Base-by-base conservation (phyloP, 2,888 invertebrate genomes). In the Hololepta plana region DNA sequence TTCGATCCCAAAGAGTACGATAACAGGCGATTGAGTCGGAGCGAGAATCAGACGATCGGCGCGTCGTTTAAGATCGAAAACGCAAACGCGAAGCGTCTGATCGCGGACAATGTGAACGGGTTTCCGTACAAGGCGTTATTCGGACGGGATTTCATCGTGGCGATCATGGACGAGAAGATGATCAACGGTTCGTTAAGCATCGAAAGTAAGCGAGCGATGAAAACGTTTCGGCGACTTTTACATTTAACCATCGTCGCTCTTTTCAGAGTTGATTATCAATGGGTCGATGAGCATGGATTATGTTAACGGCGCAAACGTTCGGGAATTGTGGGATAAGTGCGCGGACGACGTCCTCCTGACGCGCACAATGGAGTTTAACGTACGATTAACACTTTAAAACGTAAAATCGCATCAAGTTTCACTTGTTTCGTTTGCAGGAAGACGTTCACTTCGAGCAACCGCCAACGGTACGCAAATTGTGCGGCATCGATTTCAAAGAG, bases 121-220 rank as follows among this genome's bases (percentile, higher is more conserved):
- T 35, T 51, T 7, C 21, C 41, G 1, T 45, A 49, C 2, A 35
- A 47, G 2, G 38, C 48, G 10, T 26, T 59, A 9, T 42, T 42
- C 42, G 33, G 41, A 28, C 27, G 37, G 13, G 22, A 37, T 4
- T 24, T 35, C n/a, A n/a, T n/a, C n/a, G n/a, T n/a, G n/a, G n/a
- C n/a, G n/a, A n/a, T n/a, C n/a, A n/a, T n/a, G n/a, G n/a, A n/a
- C n/a, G n/a, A n/a, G n/a, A n/a, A n/a, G 33, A 44, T 64, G 14
- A 37, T 49, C 4, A 38, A 44, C 12, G 59, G 59, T 2, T 46
- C 54, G 27, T 38, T 61, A 4, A 39, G 44, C 24, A 48, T 63
- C n/a, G 39, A 46, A 35, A 42, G 53, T 52, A 35, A 42, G 34
- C 31, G 8, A 15, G 13, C 28, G 12, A 8, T 25, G 7, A 9